These are phyloP conservation scores for Bubalus kerabau DNA, from an alignment of 2,113 vertebrate genomes.

Conservation along the genomic window DNA sequence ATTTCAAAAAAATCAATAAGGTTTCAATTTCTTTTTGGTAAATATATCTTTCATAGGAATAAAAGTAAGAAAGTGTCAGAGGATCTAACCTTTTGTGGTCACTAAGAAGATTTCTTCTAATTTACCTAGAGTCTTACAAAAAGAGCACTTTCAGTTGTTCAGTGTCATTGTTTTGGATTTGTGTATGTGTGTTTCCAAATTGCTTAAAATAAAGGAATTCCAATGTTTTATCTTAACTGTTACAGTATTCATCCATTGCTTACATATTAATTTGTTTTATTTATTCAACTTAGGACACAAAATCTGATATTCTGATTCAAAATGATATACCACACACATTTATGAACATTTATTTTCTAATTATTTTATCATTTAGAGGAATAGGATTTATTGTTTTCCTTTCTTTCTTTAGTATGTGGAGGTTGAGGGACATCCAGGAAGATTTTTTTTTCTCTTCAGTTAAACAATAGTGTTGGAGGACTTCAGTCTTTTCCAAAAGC, in stretches of 20 bases:
- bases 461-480: conserved; percentile 27
- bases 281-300: background rate
- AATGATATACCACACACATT: background rate
- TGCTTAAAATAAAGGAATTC: conserved; percentile 5
- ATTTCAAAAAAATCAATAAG: conserved; percentile 70
- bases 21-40: conserved; percentile 75
- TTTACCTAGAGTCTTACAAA: background rate
- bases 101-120: conserved; percentile 19
- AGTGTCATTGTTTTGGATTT: background rate
- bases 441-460: conserved; percentile 15
- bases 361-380: background rate
- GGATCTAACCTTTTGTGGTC: background rate
- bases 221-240: background rate
- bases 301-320: background rate
- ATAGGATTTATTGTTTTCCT: background rate
- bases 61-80: conserved; percentile 60
- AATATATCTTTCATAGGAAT: conserved; percentile 66
- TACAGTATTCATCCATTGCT: background rate
- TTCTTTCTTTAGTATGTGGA: background rate
- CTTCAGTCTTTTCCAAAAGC: conserved; percentile 41
- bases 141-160: background rate
- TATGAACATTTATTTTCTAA: background rate
- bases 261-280: background rate
- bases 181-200: background rate
- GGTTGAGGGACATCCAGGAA: background rate